Conservation (phyloP, 2,113 vertebrate species). For the Sinocyclocheilus maitianheensis region DNA sequence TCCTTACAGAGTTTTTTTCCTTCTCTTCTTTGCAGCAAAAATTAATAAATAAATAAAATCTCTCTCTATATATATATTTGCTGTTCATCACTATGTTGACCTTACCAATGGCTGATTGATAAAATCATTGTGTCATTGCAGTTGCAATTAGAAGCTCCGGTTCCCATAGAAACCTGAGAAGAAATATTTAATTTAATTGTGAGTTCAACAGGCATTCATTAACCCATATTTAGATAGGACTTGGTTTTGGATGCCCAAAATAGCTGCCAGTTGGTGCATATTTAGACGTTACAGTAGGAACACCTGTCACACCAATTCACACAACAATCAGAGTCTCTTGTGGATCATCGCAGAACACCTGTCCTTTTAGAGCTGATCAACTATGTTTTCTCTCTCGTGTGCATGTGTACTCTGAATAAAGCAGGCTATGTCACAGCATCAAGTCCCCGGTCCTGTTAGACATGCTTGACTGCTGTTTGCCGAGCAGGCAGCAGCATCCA, state of each 20-base stretch:
- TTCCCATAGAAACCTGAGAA: too few species aligned
- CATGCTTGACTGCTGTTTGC: slow-evolving; percentile 14
- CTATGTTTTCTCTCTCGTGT: not conserved
- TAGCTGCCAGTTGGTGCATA: not conserved
- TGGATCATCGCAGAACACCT: slow-evolving; percentile 6
- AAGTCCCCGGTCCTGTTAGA: slow-evolving; percentile 26
- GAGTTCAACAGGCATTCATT: too few species aligned
- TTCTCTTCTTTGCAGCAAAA: too few species aligned
- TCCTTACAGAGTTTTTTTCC: too few species aligned
- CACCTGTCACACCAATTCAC: slow-evolving; percentile 2
- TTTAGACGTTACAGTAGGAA: not conserved
- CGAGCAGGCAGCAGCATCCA: not conserved
- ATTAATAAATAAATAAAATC: too few species aligned
- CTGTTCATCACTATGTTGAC: too few species aligned
- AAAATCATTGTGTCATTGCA: too few species aligned
- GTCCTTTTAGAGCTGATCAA: slow-evolving; percentile 14
- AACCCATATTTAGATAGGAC: not conserved
- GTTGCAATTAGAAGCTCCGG: too few species aligned
- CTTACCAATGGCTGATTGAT: too few species aligned
- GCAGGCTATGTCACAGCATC: not conserved
- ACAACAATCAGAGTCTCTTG: not conserved
- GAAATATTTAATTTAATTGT: too few species aligned
- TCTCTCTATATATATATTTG: too few species aligned
- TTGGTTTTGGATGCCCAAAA: not conserved
- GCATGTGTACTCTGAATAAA: slow-evolving; percentile 20